Percentiles rank a stretch among this genome's conserved stretches.
These are phyloP conservation scores for Eupeodes corollae DNA, from an alignment of 1,140 invertebrate species.

Conservation along the genomic window DNA sequence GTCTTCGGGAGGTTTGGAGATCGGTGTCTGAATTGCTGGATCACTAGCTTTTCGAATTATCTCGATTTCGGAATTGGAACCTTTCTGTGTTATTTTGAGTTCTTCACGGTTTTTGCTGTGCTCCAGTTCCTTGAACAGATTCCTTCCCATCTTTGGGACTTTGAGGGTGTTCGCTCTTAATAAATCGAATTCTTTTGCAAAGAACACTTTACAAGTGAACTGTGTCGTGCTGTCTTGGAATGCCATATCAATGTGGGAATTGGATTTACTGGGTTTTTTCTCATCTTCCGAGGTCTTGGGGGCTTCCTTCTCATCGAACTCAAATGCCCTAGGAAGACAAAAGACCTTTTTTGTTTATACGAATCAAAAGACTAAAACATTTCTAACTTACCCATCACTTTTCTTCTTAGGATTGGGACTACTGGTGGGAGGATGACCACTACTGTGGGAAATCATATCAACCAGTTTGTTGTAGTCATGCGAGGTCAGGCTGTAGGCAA, in stretches of 20 bases:
- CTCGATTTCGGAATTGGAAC: constrained; percentile 25
- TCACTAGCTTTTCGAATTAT: constrained; percentile 29
- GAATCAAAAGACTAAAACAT: background rate
- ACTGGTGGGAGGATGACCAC: constrained; percentile 15
- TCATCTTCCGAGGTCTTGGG: constrained; percentile 16
- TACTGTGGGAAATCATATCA: constrained; percentile 21
- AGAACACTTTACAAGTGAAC: constrained; percentile 76
- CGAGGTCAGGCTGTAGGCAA: constrained; percentile 70
- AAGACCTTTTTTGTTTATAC: background rate
- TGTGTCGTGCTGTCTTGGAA: constrained; percentile 53
- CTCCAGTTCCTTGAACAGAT: constrained; percentile 24
- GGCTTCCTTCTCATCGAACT: constrained; percentile 25
- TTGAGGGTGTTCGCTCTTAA: constrained; percentile 45
- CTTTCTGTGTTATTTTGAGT: constrained; percentile 31
- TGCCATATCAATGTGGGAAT: constrained; percentile 55
- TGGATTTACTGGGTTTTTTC: constrained; percentile 35
- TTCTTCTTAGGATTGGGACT: constrained; percentile 4
- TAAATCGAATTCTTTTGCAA: constrained; percentile 73
- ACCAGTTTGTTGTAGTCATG: constrained; percentile 55
- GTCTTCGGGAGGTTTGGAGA: constrained; percentile 1
- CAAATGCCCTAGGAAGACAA: background rate
- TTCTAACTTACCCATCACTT: constrained; percentile 1
- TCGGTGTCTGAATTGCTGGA: background rate
- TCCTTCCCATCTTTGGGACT: constrained; percentile 23
- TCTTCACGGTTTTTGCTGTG: constrained; percentile 32